Conservation (phyloP, 2,888 invertebrate species). For the Aphrophora alni region DNA sequence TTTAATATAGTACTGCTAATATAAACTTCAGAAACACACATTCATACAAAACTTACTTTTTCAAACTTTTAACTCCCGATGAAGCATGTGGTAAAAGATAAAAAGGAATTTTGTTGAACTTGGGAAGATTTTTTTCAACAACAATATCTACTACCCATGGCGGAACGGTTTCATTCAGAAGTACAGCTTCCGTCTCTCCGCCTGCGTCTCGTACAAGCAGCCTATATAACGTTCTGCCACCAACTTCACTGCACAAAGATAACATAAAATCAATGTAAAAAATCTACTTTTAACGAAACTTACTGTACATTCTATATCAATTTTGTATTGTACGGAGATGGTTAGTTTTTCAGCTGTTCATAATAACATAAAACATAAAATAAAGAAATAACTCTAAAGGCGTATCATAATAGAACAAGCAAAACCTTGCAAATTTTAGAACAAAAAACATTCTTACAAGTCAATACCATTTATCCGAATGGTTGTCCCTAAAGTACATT, state of each 20-base stretch:
- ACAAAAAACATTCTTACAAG: too few species aligned
- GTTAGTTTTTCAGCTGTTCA: too few species aligned
- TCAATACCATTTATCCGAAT: too few species aligned
- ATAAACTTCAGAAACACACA: too few species aligned
- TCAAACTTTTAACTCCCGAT: conserved; percentile 69
- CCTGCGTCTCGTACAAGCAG: conserved; percentile 88
- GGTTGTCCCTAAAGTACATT: too few species aligned
- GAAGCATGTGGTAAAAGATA: conserved; percentile 93
- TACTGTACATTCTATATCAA: background rate
- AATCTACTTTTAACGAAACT: background rate
- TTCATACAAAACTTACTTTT: conserved; percentile 79
- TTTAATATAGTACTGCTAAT: too few species aligned
- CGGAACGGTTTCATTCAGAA: conserved; percentile 93
- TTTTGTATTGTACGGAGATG: too few species aligned
- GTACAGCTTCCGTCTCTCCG: conserved; percentile 91
- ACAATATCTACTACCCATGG: conserved; percentile 96
- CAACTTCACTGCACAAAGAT: conserved; percentile 78
- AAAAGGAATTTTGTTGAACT: conserved; percentile 96
- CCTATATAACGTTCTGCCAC: conserved; percentile 92
- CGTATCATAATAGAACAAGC: too few species aligned
- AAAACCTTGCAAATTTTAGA: too few species aligned
- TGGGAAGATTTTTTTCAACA: conserved; percentile 91
- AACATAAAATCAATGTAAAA: too few species aligned
- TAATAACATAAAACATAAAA: too few species aligned
- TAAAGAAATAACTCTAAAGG: too few species aligned